Evolutionary conservation across 2,888 invertebrate genomes (phyloP).

Genomic region (Copidosoma aretas): DNA sequence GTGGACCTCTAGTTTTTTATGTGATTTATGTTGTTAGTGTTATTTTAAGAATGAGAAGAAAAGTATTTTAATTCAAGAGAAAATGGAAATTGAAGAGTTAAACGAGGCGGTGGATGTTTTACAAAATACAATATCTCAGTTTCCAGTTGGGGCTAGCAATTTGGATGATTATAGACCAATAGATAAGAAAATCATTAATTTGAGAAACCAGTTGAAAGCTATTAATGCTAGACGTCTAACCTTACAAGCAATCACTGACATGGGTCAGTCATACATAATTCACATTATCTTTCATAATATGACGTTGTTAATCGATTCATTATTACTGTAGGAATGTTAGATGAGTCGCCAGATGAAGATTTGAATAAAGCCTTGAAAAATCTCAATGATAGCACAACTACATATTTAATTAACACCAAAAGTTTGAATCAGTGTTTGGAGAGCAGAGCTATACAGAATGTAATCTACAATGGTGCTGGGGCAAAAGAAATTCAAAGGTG

Average conservation of each 20-base stretch:
- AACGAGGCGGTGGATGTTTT: conserved; percentile 30
- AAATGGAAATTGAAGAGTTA: conserved; percentile 36
- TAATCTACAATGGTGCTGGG: conserved; percentile 38
- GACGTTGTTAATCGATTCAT: neutral
- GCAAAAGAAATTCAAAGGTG: conserved; percentile 40
- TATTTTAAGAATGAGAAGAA: too few relatives aligned
- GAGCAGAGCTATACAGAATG: conserved; percentile 41
- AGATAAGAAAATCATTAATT: conserved; percentile 44
- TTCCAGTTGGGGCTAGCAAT: conserved; percentile 45
- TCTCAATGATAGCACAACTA: conserved; percentile 38
- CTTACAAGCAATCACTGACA: conserved; percentile 39
- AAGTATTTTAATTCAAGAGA: too few relatives aligned
- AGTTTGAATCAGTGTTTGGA: conserved; percentile 43
- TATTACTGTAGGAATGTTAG: neutral
- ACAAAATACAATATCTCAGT: conserved; percentile 38
- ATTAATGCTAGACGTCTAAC: conserved; percentile 44
- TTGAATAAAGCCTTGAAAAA: conserved; percentile 16
- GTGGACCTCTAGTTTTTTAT: too few relatives aligned
- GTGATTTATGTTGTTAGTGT: too few relatives aligned
- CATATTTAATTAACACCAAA: conserved; percentile 37
- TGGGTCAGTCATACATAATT: conserved; percentile 39
- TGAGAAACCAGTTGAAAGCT: conserved; percentile 38
- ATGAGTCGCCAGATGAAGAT: conserved; percentile 7
- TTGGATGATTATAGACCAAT: conserved; percentile 46
- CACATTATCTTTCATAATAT: neutral